Percentiles rank a stretch among this genome's conserved stretches.
phyloP scores from a whole-genome alignment of 2,888 invertebrate genomes.

The Alentia gelatinosa region DNA sequence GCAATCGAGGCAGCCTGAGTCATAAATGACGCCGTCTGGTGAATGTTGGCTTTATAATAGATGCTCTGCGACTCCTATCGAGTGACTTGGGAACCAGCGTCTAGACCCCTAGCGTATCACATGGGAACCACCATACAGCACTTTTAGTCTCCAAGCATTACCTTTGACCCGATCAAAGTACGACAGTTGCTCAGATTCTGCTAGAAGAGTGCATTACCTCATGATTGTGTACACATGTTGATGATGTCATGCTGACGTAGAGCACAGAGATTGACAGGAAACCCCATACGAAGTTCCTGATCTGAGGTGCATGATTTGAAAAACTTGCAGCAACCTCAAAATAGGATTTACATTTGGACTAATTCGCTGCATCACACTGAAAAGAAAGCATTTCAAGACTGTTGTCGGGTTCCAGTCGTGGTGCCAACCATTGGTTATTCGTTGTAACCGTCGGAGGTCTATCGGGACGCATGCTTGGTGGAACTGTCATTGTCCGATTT shows the following conservation, averaged over 20 bases:
- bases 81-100: too few relatives aligned
- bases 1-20: too few relatives aligned
- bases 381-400: background rate
- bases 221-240: slow-evolving; percentile 15
- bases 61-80: too few relatives aligned
- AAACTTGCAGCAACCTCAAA: background rate
- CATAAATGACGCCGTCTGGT: too few relatives aligned
- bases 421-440: background rate
- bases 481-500: background rate
- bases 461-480: background rate
- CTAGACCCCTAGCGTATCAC: too few relatives aligned
- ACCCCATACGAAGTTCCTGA: slow-evolving; percentile 27
- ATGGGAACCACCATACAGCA: too few relatives aligned
- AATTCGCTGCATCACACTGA: background rate
- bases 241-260: slow-evolving; percentile 34
- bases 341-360: background rate
- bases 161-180: too few relatives aligned
- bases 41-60: too few relatives aligned
- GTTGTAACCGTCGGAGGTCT: background rate
- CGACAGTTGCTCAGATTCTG: too few relatives aligned
- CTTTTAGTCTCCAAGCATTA: too few relatives aligned
- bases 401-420: background rate
- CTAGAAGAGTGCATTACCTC: background rate
- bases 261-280: slow-evolving; percentile 18
- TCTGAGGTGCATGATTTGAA: background rate